phyloP scores from a whole-genome alignment of 2,888 invertebrate species.

The Eupithecia dodoneata region DNA sequence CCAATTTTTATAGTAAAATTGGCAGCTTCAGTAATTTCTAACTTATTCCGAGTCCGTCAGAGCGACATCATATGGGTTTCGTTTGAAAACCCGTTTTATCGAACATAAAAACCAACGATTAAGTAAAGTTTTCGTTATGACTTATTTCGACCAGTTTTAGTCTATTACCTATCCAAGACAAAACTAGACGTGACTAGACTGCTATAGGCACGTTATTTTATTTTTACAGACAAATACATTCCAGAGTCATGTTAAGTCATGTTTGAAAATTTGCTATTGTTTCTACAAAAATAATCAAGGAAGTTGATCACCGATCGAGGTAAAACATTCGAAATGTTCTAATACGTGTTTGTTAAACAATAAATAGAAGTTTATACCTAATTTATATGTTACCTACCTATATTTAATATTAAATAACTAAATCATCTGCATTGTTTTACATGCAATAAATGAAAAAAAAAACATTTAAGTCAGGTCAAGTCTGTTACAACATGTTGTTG shows the following conservation, averaged over 20 bases:
- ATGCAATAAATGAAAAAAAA: neutral
- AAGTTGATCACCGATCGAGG: neutral
- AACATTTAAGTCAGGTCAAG: too few relatives aligned
- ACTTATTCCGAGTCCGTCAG: neutral
- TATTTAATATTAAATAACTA: too few relatives aligned
- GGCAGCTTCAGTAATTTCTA: neutral
- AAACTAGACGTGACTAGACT: neutral
- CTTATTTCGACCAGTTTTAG: neutral
- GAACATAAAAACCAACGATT: neutral
- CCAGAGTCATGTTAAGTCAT: slow-evolving; percentile 34
- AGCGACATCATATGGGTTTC: neutral
- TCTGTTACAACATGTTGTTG: neutral
- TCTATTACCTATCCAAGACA: neutral
- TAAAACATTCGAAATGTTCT: neutral
- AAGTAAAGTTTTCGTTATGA: neutral
- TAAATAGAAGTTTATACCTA: neutral
- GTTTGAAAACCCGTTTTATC: neutral
- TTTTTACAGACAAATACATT: slow-evolving; percentile 37
- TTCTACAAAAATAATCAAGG: neutral
- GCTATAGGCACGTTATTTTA: neutral
- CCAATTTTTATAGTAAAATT: neutral
- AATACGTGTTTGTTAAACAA: neutral
- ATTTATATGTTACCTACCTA: too few relatives aligned
- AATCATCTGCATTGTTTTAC: neutral
- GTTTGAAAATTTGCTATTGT: slow-evolving; percentile 39